Base-by-base conservation (phyloP, 2,797 vertebrate species). In the Australoheros facetus region DNA sequence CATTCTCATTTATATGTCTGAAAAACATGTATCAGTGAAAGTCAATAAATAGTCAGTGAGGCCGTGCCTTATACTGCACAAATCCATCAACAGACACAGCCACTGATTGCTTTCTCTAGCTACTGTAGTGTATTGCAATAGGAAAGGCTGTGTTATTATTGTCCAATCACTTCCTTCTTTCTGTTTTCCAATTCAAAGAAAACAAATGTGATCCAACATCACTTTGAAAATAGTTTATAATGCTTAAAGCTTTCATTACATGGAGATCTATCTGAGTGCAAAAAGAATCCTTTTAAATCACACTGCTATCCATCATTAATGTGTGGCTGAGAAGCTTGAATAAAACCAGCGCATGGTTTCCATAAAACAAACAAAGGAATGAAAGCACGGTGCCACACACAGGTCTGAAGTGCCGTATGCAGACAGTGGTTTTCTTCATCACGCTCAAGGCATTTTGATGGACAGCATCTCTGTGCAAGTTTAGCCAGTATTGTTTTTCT, bases 191-290 rank as follows among this genome's bases (percentile, higher is more conserved):
- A 17, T 48, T 64, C 9, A 3, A 39, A 7, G 60, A 70, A 59
- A 74, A 37, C 58, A 48, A 69, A 55, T 57, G 12, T 42, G 4
- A 76, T 60, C 17, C 48, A 54, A 30, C 48, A 23, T 56, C 32
- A 39, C 54, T 57, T 34, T 72, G 45, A 84, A 39, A 53, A n/a
- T 32, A 7, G 39, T 5, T 6, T n/a, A 7, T 57, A 30, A 75
- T 56, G 53, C 11, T 39, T 71, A 23, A 64, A 75, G 45, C 3
- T 7, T 55, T 82, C 32, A 56, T 87, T 79, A 71, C 56, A 48
- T 23, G 1, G 10, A 73, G 34, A 59, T 70, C 73, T 34, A 32
- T 60, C 11, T 13, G 66, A 2, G 37, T 14, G 45, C 54, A 70
- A 23, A 79, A 71, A 16, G 70, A 80, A 83, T 56, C 57, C 0